phyloP scores from a whole-genome alignment of 2,113 vertebrate species.

The Trochalopteron elliotii region DNA sequence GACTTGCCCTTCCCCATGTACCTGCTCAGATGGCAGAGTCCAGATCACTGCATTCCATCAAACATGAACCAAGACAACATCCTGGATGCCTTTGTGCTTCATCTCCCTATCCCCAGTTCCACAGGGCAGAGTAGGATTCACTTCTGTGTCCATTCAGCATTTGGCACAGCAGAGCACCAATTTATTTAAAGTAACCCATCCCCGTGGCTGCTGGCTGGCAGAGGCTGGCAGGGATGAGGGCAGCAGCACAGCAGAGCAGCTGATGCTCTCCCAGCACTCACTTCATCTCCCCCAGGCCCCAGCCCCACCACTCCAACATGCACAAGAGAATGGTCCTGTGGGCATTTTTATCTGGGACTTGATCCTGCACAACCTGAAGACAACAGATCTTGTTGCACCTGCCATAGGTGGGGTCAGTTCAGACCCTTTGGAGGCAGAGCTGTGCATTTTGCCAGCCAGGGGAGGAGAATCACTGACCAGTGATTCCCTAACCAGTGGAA shows the following conservation, averaged over 20 bases:
- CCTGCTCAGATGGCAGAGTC: background rate
- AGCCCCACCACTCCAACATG: rapidly evolving
- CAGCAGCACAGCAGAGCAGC: background rate
- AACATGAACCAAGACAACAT: background rate
- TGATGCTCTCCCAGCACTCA: background rate
- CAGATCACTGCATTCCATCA: background rate
- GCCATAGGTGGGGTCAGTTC: rapidly evolving
- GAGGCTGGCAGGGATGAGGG: background rate
- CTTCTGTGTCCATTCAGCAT: background rate
- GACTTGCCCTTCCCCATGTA: rapidly evolving
- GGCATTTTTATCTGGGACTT: background rate
- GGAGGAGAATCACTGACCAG: background rate
- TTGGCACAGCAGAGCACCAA: background rate
- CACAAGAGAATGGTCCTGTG: rapidly evolving
- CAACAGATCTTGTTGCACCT: background rate
- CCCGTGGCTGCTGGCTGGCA: background rate
- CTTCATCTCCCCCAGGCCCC: background rate
- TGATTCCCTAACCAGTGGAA: background rate
- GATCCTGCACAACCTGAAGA: background rate
- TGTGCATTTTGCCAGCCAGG: background rate
- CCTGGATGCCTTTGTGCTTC: background rate
- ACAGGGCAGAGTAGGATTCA: background rate
- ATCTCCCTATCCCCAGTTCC: background rate
- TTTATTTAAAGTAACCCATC: rapidly evolving
- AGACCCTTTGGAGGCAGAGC: background rate